Percentiles rank a stretch among this genome's conserved stretches.
Evolutionary conservation across 2,797 vertebrate genomes (phyloP).

Genomic region (Falco peregrinus): DNA sequence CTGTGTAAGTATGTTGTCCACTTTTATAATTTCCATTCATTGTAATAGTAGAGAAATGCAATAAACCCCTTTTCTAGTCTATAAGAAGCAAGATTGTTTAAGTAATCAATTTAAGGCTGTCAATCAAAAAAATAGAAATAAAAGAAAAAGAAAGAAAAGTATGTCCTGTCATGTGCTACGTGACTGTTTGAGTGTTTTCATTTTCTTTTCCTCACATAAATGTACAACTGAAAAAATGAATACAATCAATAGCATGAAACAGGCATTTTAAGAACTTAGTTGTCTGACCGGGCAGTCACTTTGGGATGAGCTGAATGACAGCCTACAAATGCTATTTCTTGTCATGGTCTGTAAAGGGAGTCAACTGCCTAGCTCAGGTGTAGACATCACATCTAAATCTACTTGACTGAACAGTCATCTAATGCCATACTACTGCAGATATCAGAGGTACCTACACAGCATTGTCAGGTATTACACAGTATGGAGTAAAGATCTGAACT

Average conservation of each 20-base stretch:
- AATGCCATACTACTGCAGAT: background rate
- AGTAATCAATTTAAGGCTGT: background rate
- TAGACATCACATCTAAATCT: background rate
- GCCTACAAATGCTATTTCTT: background rate
- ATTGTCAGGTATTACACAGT: background rate
- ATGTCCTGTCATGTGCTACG: accelerated
- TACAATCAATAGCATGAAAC: background rate
- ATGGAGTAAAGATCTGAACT: background rate
- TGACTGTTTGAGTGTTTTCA: background rate
- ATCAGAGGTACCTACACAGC: background rate
- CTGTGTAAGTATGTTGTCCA: too few species aligned
- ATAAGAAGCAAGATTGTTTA: background rate
- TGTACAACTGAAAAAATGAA: background rate
- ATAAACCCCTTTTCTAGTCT: background rate
- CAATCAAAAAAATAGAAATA: too few species aligned
- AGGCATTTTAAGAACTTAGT: background rate
- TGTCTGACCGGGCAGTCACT: background rate
- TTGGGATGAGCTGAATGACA: background rate
- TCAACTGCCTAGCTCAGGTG: background rate
- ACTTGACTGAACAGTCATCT: background rate
- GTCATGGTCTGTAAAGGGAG: background rate
- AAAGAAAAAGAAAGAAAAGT: accelerated
- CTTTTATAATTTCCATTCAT: background rate
- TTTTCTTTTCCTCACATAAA: background rate
- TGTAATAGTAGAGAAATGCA: background rate